Conservation (phyloP, 2,888 invertebrate species). For the Ypsolopha scabrella region DNA sequence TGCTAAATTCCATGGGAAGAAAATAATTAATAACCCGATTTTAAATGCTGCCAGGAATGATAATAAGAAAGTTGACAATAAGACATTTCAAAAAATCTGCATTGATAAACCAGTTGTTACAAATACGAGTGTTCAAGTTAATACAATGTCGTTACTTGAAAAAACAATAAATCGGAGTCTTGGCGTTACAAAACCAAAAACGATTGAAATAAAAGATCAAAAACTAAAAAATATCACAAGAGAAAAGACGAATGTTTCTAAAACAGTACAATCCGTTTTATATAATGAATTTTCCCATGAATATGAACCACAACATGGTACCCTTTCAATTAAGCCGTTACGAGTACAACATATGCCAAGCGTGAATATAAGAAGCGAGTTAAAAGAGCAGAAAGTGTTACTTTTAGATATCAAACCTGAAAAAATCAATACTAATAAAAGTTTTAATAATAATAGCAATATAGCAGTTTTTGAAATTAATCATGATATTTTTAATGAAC, state of each 20-base stretch:
- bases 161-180: slow-evolving; percentile 31
- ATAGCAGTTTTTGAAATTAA: slow-evolving; percentile 37
- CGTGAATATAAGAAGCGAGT: slow-evolving; percentile 60
- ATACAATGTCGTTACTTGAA: slow-evolving; percentile 19
- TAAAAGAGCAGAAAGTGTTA: slow-evolving; percentile 60
- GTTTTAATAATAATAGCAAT: slow-evolving; percentile 25
- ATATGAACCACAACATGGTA: slow-evolving; percentile 29
- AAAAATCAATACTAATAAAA: slow-evolving; percentile 15
- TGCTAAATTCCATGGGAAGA: slow-evolving; percentile 59
- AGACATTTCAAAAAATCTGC: background rate
- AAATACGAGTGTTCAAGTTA: slow-evolving; percentile 26
- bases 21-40: slow-evolving; percentile 32
- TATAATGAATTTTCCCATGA: slow-evolving; percentile 46
- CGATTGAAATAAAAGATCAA: slow-evolving; percentile 28
- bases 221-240: slow-evolving; percentile 22
- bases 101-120: slow-evolving; percentile 4
- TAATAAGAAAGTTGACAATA: background rate
- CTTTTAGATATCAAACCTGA: slow-evolving; percentile 60
- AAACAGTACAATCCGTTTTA: slow-evolving; percentile 26
- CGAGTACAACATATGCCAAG: slow-evolving; percentile 60
- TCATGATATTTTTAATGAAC: slow-evolving; percentile 18
- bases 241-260: slow-evolving; percentile 24
- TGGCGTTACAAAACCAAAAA: slow-evolving; percentile 30
- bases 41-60: slow-evolving; percentile 10
- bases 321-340: slow-evolving; percentile 24